Base-by-base conservation (phyloP, 2,797 vertebrate species). In the Crenichthys baileyi region DNA sequence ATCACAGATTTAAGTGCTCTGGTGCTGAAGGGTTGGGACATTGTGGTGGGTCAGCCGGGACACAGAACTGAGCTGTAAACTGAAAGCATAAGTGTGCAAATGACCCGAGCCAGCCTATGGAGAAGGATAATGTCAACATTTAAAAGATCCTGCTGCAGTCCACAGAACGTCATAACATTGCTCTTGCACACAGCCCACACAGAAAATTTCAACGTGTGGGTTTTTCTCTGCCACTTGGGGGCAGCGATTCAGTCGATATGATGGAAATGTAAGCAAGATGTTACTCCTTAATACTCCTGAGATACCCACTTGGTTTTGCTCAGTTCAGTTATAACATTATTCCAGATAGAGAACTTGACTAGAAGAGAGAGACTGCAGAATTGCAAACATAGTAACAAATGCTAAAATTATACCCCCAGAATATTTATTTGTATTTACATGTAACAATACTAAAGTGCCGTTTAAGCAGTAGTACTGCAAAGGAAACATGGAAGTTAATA, bases 31-130 rank as follows among this genome's bases (percentile, higher is more conserved):
- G 24, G n/a, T 76, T 77, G 72, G 82, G 70, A 76, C 22, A 29
- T 73, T 80, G 44, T 26, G 20, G 61, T 11, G 53, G 41, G 48
- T 82, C 80, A 79, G 82, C 82, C 77, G 83, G 86, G 82, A 89
- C 51, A 74, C 53, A 72, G 56, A 22, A 29, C 51, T 72, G 72
- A 79, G 77, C 73, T 82, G 26, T 85, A 79, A 90, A 91, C 80
- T 56, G 72, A 61, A 84, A 79, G 80, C 71, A 84, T 36, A 80
- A 88, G 71, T 76, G 83, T 74, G 73, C 70, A 80, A 67, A 85
- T 78, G 83, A 85, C 55, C 65, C 22, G 70, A 67, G 65, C 75
- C 18, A 22, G 82, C 48, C 80, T 79, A 83, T 80, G 55, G 83
- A 79, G 85, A 26, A 22, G 18, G 24, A 80, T 87, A 56, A 83